Base-by-base conservation (phyloP, 2,888 invertebrate genomes). In the Yponomeuta cagnagella region DNA sequence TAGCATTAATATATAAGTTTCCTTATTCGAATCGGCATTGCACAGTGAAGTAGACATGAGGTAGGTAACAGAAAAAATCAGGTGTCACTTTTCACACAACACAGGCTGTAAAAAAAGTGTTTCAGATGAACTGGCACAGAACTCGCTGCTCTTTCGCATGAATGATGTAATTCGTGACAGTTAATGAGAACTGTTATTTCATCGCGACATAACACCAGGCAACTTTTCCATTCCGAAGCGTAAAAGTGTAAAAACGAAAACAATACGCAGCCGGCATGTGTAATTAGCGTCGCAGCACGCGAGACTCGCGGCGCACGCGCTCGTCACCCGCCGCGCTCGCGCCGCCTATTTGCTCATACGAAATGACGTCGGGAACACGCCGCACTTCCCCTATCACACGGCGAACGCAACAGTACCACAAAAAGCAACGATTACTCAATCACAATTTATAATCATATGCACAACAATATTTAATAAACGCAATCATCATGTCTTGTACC, bases 141-240 rank as follows among this genome's bases (percentile, higher is more conserved):
- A 52, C 68, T 68, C 37, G 58, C 52, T 15, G 52, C 31, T 63
- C 31, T 37, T 63, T 69, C 37, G 69, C 69, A 33, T 69, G 48
- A 48, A 73, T 71, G 72, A 68, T 52, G 63, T 37, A 75, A 74
- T 75, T 75, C 76, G 80, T 58, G 78, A 81, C 80, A 82, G 71
- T 74, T 75, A 71, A 71, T 74, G 73, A 78, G 33, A 52, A n/a
- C 58, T 58, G 80, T 79, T 77, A 80, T 83, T 81, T 83, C 82
- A 79, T 86, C 80, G 85, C 82, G 80, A 78, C 79, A 81, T 80
- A 79, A 86, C 81, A 82, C 63, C 64, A 23, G 85, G 78, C 86
- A 85, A 87, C 88, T 88, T 87, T 88, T 88, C 86, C 85, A 87
- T 86, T 87, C 81, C 82, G 80, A 81, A 77, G 83, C 83, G 80